Conservation (phyloP, 2,113 vertebrate species). For the Apaloderma vittatum region DNA sequence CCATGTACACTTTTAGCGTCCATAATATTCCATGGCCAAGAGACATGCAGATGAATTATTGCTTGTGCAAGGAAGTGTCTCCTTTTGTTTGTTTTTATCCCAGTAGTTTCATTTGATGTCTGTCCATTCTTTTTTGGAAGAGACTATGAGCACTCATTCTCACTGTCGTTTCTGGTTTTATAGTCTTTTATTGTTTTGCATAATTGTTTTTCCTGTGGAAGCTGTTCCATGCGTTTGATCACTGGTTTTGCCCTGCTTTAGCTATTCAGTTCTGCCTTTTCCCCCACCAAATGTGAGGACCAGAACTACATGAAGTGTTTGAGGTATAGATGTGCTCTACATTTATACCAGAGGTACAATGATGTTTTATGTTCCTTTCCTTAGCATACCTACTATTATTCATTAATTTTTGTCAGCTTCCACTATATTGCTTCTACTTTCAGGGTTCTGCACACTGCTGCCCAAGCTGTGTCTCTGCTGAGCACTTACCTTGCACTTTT, state of each 20-base stretch:
- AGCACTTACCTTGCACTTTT: neutral
- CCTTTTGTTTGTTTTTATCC: neutral
- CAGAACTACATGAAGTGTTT: neutral
- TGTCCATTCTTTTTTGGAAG: neutral
- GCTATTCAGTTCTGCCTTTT: neutral
- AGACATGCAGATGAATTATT: neutral
- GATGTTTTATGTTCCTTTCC: neutral
- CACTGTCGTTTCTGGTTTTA: neutral
- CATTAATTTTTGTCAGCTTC: slow-evolving; percentile 18
- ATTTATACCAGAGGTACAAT: neutral
- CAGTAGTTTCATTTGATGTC: neutral
- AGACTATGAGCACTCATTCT: neutral
- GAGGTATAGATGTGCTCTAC: neutral
- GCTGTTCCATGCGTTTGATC: neutral
- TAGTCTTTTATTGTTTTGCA: neutral
- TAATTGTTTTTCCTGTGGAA: slow-evolving; percentile 1
- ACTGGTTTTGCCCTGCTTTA: neutral
- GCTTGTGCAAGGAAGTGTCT: neutral
- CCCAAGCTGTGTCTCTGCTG: neutral
- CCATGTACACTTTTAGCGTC: neutral
- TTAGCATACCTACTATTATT: neutral
- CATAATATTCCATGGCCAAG: neutral
- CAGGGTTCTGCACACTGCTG: neutral
- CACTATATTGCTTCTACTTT: neutral
- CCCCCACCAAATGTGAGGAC: neutral